Base-by-base conservation (phyloP, 1,140 invertebrate species). In the Drosophila asahinai region DNA sequence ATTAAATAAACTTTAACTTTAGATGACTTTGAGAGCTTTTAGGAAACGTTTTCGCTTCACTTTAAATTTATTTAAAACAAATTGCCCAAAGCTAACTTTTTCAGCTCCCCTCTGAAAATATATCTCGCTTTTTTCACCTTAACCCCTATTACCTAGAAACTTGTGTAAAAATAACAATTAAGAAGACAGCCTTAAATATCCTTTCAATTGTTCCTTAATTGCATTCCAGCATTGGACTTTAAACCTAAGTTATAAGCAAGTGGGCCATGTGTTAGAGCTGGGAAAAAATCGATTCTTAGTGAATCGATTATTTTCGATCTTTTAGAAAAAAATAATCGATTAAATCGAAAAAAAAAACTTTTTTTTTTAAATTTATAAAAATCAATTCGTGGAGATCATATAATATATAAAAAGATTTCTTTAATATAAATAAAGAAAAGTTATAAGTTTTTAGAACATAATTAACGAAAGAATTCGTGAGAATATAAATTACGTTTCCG, bases 191-290 rank as follows among this genome's bases (percentile, higher is more conserved):
- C 67, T 71, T 71, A 67, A 47, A 22, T 11, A 55, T 30, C 49
- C 48, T 25, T 66, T 71, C n/a, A 5, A 66, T 66, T 66, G 67
- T 71, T 67, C 63, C 63, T 71, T 67, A 68, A 70, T 33, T 14
- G 5, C 38, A 64, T 12, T 64, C 62, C 62, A 55, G 36, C 33
- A 36, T 36, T 36, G 33, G 33, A 36, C 33, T 11, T 36, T 36
- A 55, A n/a, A 14, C 40, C 14, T 57, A 57, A 40, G 36, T 57
- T 40, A 25, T 40, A 57, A 57, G 19, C 54, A 33, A 68, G 55
- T 36, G 17, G 33, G 67, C 63, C 67, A 71, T 63, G 67, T 63
- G 52, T 71, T 67, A 25, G 22, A 25, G 22, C 22, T 4, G 22
- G 22, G 22, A 25, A 25, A 25, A 25, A 25, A 25, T 25, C 22